Evolutionary conservation across 2,797 vertebrate genomes (phyloP), one percentile per base, ranked within the genome.

Genomic region (Bradypodion ventrale): DNA sequence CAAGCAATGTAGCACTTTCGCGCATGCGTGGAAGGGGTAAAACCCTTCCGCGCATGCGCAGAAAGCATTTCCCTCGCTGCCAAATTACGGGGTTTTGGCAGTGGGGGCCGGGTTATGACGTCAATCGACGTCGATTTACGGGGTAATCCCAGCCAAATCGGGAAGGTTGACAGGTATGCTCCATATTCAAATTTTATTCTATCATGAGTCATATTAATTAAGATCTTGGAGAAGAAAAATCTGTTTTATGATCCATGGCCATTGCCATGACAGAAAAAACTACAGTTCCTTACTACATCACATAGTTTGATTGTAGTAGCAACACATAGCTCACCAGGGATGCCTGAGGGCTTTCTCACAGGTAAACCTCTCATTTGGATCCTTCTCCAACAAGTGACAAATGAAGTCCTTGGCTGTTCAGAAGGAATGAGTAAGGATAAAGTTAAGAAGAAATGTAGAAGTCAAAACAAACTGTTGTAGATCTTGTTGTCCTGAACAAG

Each of bases 321-420:
- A 23, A 16, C 0, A 0, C 0, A 2, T 4, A 32, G 85, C 97
- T 97, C 85, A 99, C 98, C 98, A 99, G 0, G 97, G 97, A 90
- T 99, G 98, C 75, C 86, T 80, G 91, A 99, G 94, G 0, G 98
- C 98, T 93, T 98, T 95, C 79, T 98, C 98, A 0, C 98, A 98
- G 88, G 93, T 97, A 84, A 97, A 98, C 72, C 98, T 97, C 25
- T 93, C 94, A 0, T 40, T 94, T 0, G 98, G 97, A 92, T 97
- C 97, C 88, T 98, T 99, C 94, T 98, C 96, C 95, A 99, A 95
- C 85, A 99, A 90, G 35, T 97, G 97, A 40, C 94, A 95, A 93
- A 99, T 98, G 82, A 99, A 99, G 85, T 98, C 97, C 93, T 98
- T 99, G 82, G 98, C 98, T 99, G 94, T 89, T 89, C 80, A 89